Percentiles rank a stretch among this genome's conserved stretches.
These are phyloP conservation scores for Blastobasis adustella DNA, from an alignment of 2,888 invertebrate genomes.

Conservation along the genomic window DNA sequence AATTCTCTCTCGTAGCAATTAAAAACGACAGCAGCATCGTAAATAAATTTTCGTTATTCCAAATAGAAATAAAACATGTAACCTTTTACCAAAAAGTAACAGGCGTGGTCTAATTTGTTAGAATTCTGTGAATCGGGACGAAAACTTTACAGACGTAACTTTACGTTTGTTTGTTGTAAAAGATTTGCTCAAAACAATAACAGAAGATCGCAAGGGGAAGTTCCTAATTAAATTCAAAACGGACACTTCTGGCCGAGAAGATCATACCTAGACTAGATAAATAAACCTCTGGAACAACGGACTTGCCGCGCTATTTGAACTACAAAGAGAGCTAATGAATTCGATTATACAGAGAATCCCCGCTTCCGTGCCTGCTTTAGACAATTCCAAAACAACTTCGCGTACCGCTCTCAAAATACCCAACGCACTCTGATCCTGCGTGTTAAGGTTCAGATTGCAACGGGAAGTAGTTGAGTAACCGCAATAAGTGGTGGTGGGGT, in stretches of 20 bases:
- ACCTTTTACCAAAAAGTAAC: no score
- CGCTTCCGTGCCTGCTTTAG: slow-evolving; percentile 36
- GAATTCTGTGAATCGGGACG: no score
- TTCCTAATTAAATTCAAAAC: not conserved
- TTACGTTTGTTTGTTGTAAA: no score
- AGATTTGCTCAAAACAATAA: no score
- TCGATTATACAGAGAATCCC: slow-evolving; percentile 55
- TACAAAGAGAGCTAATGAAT: slow-evolving; percentile 61
- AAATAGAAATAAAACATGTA: no score
- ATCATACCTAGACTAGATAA: slow-evolving; percentile 10
- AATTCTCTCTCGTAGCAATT: no score
- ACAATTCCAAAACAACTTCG: slow-evolving; percentile 22
- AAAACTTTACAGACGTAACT: no score
- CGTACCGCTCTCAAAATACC: not conserved
- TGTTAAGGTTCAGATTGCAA: not conserved
- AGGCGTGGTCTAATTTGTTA: no score
- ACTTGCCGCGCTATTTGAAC: slow-evolving; percentile 39
- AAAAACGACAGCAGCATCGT: no score
- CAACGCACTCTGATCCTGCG: not conserved
- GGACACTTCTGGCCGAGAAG: no score
- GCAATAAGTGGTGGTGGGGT: not conserved
- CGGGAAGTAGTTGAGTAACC: not conserved
- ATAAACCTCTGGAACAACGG: slow-evolving; percentile 17
- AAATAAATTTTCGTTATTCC: no score
- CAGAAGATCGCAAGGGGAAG: no score